Conservation (phyloP, 2,888 invertebrate genomes). For the Petrophora chlorosata region DNA sequence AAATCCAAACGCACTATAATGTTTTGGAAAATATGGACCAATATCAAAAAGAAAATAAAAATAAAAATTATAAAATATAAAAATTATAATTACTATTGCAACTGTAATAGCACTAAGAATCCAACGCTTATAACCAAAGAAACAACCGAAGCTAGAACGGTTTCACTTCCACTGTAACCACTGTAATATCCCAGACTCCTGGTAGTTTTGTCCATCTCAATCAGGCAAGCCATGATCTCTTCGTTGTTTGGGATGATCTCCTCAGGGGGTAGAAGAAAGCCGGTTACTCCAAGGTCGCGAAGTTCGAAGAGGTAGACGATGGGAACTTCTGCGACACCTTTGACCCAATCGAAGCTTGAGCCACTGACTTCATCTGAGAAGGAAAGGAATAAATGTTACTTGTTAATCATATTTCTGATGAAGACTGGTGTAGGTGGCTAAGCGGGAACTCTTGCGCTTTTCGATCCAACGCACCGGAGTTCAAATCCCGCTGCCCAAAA, state of each 20-base stretch:
- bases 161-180: slow-evolving; percentile 31
- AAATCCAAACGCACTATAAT: no score
- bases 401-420: no score
- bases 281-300: slow-evolving; percentile 77
- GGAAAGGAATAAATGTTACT: no score
- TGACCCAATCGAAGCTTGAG: slow-evolving; percentile 82
- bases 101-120: slow-evolving; percentile 32
- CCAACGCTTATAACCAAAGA: slow-evolving; percentile 31
- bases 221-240: slow-evolving; percentile 67
- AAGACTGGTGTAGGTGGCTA: no score
- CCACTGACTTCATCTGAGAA: slow-evolving; percentile 69
- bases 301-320: slow-evolving; percentile 83
- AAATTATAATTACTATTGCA: slow-evolving; percentile 1
- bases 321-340: slow-evolving; percentile 76
- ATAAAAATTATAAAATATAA: background rate
- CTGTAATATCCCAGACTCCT: slow-evolving; percentile 43
- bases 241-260: slow-evolving; percentile 75
- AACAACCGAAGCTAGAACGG: slow-evolving; percentile 28
- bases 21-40: no score
- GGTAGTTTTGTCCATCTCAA: slow-evolving; percentile 59
- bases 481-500: no score
- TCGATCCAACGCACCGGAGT: no score
- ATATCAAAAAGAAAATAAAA: background rate
- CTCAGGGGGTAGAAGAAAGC: slow-evolving; percentile 79
- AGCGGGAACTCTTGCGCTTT: no score